Conservation (phyloP, 2,797 vertebrate genomes). For the Myripristis jacobus region DNA sequence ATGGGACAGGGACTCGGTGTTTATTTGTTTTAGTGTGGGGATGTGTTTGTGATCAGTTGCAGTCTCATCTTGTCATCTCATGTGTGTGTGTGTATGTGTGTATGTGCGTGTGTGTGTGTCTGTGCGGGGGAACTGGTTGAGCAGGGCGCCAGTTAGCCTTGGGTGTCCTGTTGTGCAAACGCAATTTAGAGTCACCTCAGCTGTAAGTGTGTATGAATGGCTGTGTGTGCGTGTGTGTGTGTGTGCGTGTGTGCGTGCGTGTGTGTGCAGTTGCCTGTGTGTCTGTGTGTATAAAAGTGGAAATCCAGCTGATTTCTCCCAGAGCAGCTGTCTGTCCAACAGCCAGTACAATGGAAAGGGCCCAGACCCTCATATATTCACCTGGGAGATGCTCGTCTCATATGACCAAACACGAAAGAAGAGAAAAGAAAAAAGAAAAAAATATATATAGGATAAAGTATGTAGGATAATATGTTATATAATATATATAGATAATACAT, state of each 20-base stretch:
- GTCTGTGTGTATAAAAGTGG: conserved; percentile 20
- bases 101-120: conserved; percentile 43
- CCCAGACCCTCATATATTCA: neutral
- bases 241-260: conserved; percentile 1
- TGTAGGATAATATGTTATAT: too few relatives aligned
- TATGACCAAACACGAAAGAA: too few relatives aligned
- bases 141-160: conserved; percentile 74
- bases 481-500: too few relatives aligned
- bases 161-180: conserved; percentile 73
- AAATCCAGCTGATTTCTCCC: conserved; percentile 38
- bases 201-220: neutral
- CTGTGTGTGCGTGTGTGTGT: neutral
- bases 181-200: conserved; percentile 45
- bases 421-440: too few relatives aligned
- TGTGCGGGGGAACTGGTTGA: conserved; percentile 74
- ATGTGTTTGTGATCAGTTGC: conserved; percentile 52
- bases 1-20: conserved; percentile 63
- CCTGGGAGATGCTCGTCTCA: too few relatives aligned
- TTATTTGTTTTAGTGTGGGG: conserved; percentile 71
- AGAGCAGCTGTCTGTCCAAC: conserved; percentile 27
- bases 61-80: conserved; percentile 37
- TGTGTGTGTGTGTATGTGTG: conserved; percentile 38
- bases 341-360: neutral
- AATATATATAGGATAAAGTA: too few relatives aligned
- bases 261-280: conserved; percentile 5